A percentile compares a stretch with the other conserved stretches of the same genome.
Conservation (phyloP, 2,113 vertebrate species). For the Trogon melanurus region DNA sequence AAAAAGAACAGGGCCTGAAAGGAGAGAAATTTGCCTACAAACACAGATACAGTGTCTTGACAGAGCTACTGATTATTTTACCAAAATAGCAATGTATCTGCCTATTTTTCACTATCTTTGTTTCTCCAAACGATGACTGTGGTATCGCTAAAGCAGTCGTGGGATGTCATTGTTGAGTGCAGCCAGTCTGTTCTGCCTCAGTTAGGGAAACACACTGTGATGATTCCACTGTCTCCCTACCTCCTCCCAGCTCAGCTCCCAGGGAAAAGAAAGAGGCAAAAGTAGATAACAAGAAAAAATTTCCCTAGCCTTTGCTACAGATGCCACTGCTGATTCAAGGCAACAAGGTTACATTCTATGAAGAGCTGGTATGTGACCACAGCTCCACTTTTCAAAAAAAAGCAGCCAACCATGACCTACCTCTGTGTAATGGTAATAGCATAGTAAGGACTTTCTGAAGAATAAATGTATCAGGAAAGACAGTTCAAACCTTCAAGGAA, state of each 20-base stretch:
- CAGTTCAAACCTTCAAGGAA: conserved; percentile 9
- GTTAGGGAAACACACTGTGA: not conserved
- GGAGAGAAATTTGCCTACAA: not conserved
- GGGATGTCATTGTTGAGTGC: not conserved
- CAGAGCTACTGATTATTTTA: not conserved
- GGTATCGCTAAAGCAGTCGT: not conserved
- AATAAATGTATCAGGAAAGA: not conserved
- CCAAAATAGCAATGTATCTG: not conserved
- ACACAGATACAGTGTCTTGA: not conserved
- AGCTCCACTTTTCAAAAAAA: not conserved
- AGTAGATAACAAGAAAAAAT: not conserved
- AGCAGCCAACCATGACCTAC: not conserved
- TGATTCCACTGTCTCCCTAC: not conserved
- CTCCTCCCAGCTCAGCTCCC: not conserved
- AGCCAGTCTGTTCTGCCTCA: not conserved
- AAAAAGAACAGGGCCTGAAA: not conserved
- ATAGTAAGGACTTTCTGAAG: not conserved
- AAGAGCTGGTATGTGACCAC: not conserved
- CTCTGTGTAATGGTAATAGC: not conserved
- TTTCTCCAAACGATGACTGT: not conserved
- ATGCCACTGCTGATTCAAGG: not conserved
- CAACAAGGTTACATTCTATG: not conserved
- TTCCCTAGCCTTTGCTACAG: not conserved
- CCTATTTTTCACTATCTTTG: not conserved
- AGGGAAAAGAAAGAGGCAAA: not conserved